These are phyloP conservation scores for Napeogenes inachia DNA, from an alignment of 2,888 invertebrate species.

Conservation along the genomic window DNA sequence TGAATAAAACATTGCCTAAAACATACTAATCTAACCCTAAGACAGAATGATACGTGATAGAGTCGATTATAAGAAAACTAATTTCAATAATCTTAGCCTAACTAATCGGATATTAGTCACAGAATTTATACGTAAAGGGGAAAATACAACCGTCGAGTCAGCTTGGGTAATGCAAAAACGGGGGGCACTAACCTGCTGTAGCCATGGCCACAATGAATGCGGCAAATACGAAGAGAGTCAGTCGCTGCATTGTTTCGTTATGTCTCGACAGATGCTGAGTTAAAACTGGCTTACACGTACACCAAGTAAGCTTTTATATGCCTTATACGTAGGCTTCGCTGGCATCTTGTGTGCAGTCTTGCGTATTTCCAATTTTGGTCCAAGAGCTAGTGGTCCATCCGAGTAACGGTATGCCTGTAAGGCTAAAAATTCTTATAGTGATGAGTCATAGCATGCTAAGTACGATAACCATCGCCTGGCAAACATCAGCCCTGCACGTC, in stretches of 20 bases:
- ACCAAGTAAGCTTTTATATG: conserved; percentile 56
- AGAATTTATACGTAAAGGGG: conserved; percentile 40
- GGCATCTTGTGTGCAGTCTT: conserved; percentile 41
- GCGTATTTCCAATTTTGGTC: conserved; percentile 41
- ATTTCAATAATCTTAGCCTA: conserved; percentile 25
- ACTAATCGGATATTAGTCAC: conserved; percentile 45
- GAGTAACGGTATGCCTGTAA: too few species aligned
- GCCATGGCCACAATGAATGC: conserved; percentile 55
- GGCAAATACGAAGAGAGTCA: conserved; percentile 55
- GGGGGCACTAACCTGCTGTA: conserved; percentile 72
- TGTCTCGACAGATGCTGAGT: conserved; percentile 43
- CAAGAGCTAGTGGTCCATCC: too few species aligned
- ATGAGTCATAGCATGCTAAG: too few species aligned
- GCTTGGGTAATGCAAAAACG: conserved; percentile 50
- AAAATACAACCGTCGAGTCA: conserved; percentile 41
- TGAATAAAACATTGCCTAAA: background rate
- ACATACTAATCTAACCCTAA: background rate
- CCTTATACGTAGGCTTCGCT: conserved; percentile 36
- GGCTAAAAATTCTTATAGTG: too few species aligned
- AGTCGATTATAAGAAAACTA: conserved; percentile 15
- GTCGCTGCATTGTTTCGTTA: conserved; percentile 58
- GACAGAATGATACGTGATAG: background rate
- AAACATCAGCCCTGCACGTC: too few species aligned
- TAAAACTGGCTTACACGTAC: conserved; percentile 57
- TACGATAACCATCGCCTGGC: too few species aligned